Evolutionary conservation across 2,888 invertebrate genomes (phyloP).

Genomic region (Diaphora mendica): DNA sequence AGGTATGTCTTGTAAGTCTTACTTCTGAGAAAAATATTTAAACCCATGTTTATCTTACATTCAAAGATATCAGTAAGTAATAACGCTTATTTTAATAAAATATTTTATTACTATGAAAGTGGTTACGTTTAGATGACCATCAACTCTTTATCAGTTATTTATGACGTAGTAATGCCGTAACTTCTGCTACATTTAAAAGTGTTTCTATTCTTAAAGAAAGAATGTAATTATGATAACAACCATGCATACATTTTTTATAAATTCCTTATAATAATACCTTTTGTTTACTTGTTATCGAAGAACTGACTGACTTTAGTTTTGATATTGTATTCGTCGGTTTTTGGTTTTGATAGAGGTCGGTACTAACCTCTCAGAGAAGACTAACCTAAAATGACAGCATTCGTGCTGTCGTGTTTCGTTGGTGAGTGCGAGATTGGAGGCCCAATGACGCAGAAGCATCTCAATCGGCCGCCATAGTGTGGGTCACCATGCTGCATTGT

Average conservation of each 20-base stretch:
- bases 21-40: background rate
- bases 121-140: constrained; percentile 1
- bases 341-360: too few relatives aligned
- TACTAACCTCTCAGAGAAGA: too few relatives aligned
- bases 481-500: too few relatives aligned
- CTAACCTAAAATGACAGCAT: too few relatives aligned
- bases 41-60: background rate
- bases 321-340: too few relatives aligned
- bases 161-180: background rate
- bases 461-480: too few relatives aligned
- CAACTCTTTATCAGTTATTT: constrained; percentile 3
- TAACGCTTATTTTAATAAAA: background rate
- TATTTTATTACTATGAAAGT: background rate
- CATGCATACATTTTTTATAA: background rate
- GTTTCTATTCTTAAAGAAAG: background rate
- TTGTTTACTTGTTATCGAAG: background rate
- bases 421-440: too few relatives aligned
- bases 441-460: too few relatives aligned
- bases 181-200: background rate
- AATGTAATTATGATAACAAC: background rate
- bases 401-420: too few relatives aligned
- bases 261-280: background rate
- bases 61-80: background rate
- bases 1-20: background rate
- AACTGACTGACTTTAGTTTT: background rate